Evolutionary conservation across 2,797 vertebrate genomes (phyloP).

Genomic region (Galaxias olidus): DNA sequence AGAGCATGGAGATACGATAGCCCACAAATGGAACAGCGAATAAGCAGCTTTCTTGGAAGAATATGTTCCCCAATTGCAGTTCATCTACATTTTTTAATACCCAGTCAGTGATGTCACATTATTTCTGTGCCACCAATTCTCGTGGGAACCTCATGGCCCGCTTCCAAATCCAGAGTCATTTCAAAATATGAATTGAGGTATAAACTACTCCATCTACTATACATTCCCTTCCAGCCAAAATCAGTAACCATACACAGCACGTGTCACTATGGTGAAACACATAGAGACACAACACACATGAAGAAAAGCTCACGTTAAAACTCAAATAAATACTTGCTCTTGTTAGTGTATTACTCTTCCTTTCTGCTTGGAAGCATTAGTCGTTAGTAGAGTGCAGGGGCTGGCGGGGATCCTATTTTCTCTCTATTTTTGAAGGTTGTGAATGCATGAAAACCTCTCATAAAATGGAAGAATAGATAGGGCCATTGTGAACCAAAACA

Average conservation of each 20-base stretch:
- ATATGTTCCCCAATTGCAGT: constrained; percentile 71
- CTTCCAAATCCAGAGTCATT: constrained; percentile 72
- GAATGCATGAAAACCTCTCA: too few species aligned
- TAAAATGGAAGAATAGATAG: too few species aligned
- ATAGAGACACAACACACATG: too few species aligned
- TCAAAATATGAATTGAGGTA: constrained; percentile 73
- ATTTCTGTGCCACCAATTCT: constrained; percentile 77
- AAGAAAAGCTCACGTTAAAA: too few species aligned
- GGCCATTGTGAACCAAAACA: neutral
- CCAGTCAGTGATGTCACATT: constrained; percentile 76
- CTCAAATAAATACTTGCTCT: too few species aligned
- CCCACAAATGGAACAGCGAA: constrained; percentile 73
- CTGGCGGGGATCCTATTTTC: too few species aligned
- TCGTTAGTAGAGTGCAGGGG: too few species aligned
- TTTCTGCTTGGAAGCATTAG: too few species aligned
- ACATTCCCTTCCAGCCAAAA: constrained; percentile 53
- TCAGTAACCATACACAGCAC: constrained; percentile 25
- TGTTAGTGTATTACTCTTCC: too few species aligned
- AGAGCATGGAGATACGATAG: constrained; percentile 63
- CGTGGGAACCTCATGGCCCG: constrained; percentile 68
- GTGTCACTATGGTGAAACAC: constrained; percentile 45
- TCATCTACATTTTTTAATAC: constrained; percentile 77
- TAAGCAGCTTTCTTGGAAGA: constrained; percentile 72
- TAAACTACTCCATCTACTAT: constrained; percentile 50
- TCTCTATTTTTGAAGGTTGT: too few species aligned